Percentiles rank a stretch among this genome's conserved stretches.
Evolutionary conservation across 2,113 vertebrate genomes (phyloP).

Genomic region (Galeopterus variegatus): DNA sequence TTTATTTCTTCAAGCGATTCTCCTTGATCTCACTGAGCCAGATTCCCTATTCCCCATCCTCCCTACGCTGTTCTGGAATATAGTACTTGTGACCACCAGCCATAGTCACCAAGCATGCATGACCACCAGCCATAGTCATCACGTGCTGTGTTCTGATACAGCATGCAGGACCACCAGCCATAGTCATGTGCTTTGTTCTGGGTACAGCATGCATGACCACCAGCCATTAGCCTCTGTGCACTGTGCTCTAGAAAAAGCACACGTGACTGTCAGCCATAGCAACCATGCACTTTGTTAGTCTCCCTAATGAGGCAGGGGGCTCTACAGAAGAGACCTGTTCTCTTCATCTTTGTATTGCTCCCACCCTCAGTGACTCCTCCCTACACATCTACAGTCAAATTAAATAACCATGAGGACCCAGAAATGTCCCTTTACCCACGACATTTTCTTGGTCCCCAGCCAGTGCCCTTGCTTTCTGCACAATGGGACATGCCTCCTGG

Average conservation of each 20-base stretch:
- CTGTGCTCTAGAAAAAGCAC: background rate
- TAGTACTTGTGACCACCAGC: too few species aligned
- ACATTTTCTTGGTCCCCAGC: background rate
- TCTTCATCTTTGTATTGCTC: background rate
- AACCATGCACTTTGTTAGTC: accelerated
- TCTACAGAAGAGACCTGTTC: accelerated
- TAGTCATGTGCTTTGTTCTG: too few species aligned
- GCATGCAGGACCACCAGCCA: too few species aligned
- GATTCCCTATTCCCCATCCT: background rate
- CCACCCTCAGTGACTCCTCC: background rate
- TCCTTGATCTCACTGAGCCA: background rate
- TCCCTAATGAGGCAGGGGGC: accelerated
- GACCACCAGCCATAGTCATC: too few species aligned
- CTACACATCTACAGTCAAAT: background rate
- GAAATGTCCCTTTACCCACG: background rate
- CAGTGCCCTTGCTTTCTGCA: accelerated
- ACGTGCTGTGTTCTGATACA: too few species aligned
- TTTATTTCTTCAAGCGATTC: background rate
- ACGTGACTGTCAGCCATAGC: accelerated
- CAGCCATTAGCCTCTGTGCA: accelerated
- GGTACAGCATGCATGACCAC: too few species aligned
- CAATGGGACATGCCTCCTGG: background rate
- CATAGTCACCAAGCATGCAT: too few species aligned
- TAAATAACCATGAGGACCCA: accelerated
- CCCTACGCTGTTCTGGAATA: background rate